Percentiles rank a stretch among this genome's conserved stretches.
Conservation (phyloP, 2,113 vertebrate genomes). For the Zapus hudsonius region DNA sequence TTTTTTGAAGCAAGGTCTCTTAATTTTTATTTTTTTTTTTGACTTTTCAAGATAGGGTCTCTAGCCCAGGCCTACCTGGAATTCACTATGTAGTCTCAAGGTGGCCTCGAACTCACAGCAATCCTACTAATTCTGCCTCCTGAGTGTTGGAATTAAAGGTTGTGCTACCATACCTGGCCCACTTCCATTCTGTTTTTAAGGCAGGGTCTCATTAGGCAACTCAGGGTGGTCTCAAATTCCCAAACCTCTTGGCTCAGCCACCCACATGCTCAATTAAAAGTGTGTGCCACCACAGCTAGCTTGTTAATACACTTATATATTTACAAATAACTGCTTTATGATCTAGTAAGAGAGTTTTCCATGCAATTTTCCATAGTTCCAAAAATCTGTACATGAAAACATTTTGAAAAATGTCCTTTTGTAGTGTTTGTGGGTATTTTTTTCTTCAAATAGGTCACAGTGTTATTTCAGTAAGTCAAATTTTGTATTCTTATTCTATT, state of each 20-base stretch:
- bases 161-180: neutral
- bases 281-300: neutral
- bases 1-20: no score
- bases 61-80: no score
- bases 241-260: neutral
- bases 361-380: neutral
- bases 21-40: no score
- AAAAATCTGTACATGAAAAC: neutral
- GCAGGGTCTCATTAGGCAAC: no score
- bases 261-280: no score
- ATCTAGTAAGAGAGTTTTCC: conserved; percentile 1
- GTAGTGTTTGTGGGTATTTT: neutral
- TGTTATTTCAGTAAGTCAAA: conserved; percentile 10
- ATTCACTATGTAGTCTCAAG: neutral
- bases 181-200: no score
- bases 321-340: conserved; percentile 14
- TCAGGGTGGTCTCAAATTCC: no score
- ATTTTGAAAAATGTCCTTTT: conserved; percentile 4
- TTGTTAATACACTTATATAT: neutral
- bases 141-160: no score
- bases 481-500: neutral
- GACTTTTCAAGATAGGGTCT: neutral
- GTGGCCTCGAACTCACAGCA: neutral
- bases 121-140: neutral
- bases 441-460: conserved; percentile 4